Evolutionary conservation across 1,140 invertebrate genomes (phyloP), one percentile per base, ranked within the genome.

Genomic region (Doryteuthis pealeii): DNA sequence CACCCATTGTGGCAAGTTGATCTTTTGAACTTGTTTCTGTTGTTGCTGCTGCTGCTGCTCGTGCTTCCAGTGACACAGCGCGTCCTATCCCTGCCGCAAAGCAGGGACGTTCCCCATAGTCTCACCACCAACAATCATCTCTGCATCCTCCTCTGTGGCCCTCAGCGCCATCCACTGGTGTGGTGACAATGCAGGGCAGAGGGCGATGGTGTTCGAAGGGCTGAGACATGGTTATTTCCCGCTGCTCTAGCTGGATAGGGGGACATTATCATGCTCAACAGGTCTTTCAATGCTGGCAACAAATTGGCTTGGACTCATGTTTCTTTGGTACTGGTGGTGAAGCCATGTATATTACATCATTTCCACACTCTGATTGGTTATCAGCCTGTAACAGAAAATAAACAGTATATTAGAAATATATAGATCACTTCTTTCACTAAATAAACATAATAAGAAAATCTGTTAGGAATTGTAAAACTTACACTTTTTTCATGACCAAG

Each of bases 201-300:
- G 68, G 15, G 18, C 66, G 30, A 43, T 75, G 76, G 26, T 71
- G 72, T 30, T 74, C 68, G 54, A 70, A 76, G 67, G 72, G 72
- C 72, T 71, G 73, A 33, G 75, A 79, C 84, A 85, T 84, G 70
- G 74, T 84, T 73, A 85, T 81, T 66, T 81, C 74, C 62, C 79
- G 77, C 72, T 78, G 77, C 77, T 84, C 81, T 35, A 84, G 76
- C 71, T 81, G 77, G 43, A 83, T 80, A 70, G 84, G 71, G 58
- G 80, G 70, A 81, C 68, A 72, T 81, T 73, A 12, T 80, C 74
- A 66, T 81, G 76, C 58, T n/a, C 54, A 58, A 58, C 26, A 2
- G 78, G 77, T 72, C 75, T 74, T 76, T 79, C 76, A 22, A 79
- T 74, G 71, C 77, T 78, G 67, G 81, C 80, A 62, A 80, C 76